Percentiles rank a stretch among this genome's conserved stretches.
Conservation (phyloP, 2,888 invertebrate genomes). For the Tanypteryx hageni region DNA sequence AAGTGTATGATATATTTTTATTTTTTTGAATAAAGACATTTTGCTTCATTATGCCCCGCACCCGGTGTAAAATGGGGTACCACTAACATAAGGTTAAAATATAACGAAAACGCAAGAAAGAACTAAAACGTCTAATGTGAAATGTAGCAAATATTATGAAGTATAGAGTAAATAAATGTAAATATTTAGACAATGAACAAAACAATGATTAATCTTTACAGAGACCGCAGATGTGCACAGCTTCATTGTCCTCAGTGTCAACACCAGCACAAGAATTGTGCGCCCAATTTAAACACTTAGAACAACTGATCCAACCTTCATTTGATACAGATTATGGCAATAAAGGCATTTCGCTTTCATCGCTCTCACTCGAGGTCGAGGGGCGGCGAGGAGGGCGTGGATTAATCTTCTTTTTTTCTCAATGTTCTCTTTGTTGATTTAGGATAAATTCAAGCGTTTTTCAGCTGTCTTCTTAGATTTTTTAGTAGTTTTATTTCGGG, state of each 20-base stretch:
- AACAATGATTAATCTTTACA: too few species aligned
- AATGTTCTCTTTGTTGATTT: background rate
- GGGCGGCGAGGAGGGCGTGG: background rate
- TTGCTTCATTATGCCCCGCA: background rate
- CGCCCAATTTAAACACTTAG: slow-evolving; percentile 63
- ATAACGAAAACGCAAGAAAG: too few species aligned
- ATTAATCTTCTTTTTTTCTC: background rate
- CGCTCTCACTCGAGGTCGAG: too few species aligned
- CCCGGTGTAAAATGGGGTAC: background rate
- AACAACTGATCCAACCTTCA: slow-evolving; percentile 65
- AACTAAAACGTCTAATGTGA: too few species aligned
- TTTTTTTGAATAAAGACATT: too few species aligned
- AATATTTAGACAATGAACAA: too few species aligned
- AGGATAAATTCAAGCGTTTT: background rate
- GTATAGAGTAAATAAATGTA: too few species aligned
- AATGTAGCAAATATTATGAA: too few species aligned
- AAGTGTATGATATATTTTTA: too few species aligned
- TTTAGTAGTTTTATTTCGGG: background rate
- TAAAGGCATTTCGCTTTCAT: background rate
- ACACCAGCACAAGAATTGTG: slow-evolving; percentile 66
- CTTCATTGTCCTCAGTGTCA: slow-evolving; percentile 66
- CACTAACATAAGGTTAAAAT: background rate
- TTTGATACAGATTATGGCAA: background rate
- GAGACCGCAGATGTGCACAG: background rate
- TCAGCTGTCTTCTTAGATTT: background rate